phyloP scores from a whole-genome alignment of 2,888 invertebrate genomes.

The Papilio demoleus region DNA sequence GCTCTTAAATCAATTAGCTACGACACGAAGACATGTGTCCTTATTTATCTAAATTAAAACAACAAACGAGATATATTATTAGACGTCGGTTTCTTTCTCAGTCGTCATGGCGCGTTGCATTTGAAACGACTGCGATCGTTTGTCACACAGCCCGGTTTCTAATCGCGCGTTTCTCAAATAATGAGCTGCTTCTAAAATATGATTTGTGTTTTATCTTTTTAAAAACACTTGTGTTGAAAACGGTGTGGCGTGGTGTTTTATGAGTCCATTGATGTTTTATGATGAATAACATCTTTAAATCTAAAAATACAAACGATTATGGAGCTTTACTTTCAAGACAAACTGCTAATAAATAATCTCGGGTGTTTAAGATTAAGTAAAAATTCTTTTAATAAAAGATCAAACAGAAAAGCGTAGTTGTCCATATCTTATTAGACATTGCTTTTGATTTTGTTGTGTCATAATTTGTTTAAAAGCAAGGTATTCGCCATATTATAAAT shows the following conservation, averaged over 20 bases:
- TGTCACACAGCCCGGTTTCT: slow-evolving; percentile 38
- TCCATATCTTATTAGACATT: no score
- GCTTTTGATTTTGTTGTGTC: no score
- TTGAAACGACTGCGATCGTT: slow-evolving; percentile 36
- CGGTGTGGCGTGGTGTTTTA: neutral
- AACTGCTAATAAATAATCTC: no score
- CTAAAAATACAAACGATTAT: no score
- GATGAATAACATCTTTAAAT: neutral
- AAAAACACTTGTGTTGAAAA: slow-evolving; percentile 29
- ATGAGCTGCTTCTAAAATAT: slow-evolving; percentile 40
- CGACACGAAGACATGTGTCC: slow-evolving; percentile 58
- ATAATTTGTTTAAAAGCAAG: no score
- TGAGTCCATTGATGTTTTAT: slow-evolving; percentile 10
- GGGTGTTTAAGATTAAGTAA: no score
- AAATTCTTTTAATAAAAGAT: no score
- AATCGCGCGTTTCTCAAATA: slow-evolving; percentile 45
- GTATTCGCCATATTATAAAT: no score
- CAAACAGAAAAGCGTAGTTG: no score
- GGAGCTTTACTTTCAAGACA: no score
- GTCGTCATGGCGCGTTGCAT: slow-evolving; percentile 34
- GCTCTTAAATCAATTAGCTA: slow-evolving; percentile 55
- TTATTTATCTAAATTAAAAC: slow-evolving; percentile 63
- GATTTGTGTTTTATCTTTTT: slow-evolving; percentile 27
- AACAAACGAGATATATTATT: slow-evolving; percentile 55
- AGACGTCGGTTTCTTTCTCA: slow-evolving; percentile 37